Conservation (phyloP, 1,140 invertebrate genomes). For the Lutraria rhynchaena region DNA sequence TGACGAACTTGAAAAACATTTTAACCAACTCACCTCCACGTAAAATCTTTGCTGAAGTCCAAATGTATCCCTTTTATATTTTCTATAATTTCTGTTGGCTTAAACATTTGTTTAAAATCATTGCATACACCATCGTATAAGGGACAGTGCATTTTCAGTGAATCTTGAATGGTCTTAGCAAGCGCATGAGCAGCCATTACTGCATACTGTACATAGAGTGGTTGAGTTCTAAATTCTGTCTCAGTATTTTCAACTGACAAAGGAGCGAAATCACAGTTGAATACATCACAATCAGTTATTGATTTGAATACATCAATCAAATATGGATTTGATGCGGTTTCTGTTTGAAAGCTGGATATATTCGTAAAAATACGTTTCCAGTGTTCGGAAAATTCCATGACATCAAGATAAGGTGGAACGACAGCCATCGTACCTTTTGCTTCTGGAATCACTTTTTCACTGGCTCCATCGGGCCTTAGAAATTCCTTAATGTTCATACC, state of each 20-base stretch:
- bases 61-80: not conserved
- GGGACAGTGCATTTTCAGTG: not conserved
- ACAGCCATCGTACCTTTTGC: constrained; percentile 42
- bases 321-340: constrained; percentile 34
- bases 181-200: constrained; percentile 18
- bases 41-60: not conserved
- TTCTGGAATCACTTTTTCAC: not conserved
- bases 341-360: constrained; percentile 4
- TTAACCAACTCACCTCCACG: not conserved
- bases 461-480: not conserved
- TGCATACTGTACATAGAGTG: constrained; percentile 19
- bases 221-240: constrained; percentile 6
- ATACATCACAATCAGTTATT: not conserved
- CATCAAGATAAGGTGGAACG: not conserved
- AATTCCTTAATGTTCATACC: constrained; percentile 8
- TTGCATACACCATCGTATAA: not conserved
- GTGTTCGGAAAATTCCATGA: constrained; percentile 45
- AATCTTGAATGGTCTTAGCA: not conserved
- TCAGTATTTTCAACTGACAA: not conserved
- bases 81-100: not conserved
- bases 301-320: constrained; percentile 24
- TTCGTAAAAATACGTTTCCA: constrained; percentile 55
- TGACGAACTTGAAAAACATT: not conserved
- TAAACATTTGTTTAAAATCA: not conserved
- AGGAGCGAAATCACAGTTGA: not conserved